Evolutionary conservation across 2,888 invertebrate species (phyloP), one percentile per base, ranked within the genome.

Genomic region (Synergus gifuensis): DNA sequence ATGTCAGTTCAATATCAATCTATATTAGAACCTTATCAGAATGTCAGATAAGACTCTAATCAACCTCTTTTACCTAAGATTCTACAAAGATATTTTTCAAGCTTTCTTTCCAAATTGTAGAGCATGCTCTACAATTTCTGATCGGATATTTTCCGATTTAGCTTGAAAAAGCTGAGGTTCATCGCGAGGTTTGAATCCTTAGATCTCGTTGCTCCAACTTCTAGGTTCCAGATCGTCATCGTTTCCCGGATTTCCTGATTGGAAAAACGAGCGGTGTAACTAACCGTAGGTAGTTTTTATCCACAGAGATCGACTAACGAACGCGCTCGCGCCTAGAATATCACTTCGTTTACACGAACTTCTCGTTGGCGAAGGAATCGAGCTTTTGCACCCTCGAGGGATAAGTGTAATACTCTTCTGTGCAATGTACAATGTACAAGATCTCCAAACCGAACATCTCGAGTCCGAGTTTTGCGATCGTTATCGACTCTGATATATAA

Each of bases 261-360:
- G 90, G 87, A 86, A 90, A 89, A 89, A 88, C 85, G 82, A 83
- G 78, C 84, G 86, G 89, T 89, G 87, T 90, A 90, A 90, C 90
- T 90, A 90, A 90, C 90, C 90, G 89, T 90, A 85, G 87, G 83
- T 81, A 84, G 85, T 88, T 88, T 88, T 86, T 85, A 88, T 86
- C 88, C 85, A 86, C 87, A 89, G 86, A 85, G 83, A 88, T 87
- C 84, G 85, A 67, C 88, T 90, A 89, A 89, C 90, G 90, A 89
- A 86, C 85, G 83, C 82, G 79, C 83, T 84, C 85, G 85, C 86
- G 85, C 87, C 88, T 85, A 86, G 86, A 87, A 88, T 88, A 89
- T 87, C 85, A 84, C 83, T 84, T 86, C 85, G 85, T 86, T 86
- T 85, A 76, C 78, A 81, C 82, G 81, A 40, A 54, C 18, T 40